A percentile compares a stretch with the other conserved stretches of the same genome.
Conservation (phyloP, 1,140 invertebrate species). For the Ceratitis capitata region DNA sequence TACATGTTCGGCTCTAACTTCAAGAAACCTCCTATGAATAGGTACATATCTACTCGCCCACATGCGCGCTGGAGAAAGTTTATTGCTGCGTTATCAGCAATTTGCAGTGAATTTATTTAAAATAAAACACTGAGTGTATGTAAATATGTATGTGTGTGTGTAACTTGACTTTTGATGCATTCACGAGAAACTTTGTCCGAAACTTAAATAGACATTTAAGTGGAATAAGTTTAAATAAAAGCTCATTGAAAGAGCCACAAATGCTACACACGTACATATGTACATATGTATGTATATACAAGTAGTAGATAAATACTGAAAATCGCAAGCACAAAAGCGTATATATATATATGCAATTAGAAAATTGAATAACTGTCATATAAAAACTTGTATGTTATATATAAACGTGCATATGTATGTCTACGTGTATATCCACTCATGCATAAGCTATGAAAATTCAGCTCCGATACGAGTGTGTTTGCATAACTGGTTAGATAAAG, state of each 20-base stretch:
- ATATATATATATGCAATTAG: background rate
- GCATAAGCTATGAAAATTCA: background rate
- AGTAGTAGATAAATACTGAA: too few relatives aligned
- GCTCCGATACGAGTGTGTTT: background rate
- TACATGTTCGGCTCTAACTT: background rate
- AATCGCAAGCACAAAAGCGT: too few relatives aligned
- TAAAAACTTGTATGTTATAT: background rate
- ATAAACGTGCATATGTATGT: background rate
- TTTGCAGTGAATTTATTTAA: conserved; percentile 31
- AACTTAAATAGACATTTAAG: background rate
- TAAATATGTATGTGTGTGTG: too few relatives aligned
- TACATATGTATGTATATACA: background rate
- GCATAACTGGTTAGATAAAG: conserved; percentile 15
- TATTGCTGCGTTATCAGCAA: background rate
- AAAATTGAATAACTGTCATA: conserved; percentile 1
- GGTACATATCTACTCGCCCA: background rate
- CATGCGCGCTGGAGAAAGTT: background rate
- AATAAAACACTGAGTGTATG: conserved; percentile 27
- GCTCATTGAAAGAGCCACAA: background rate
- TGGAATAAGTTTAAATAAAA: conserved; percentile 27
- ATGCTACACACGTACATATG: background rate
- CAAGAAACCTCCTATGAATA: too few relatives aligned
- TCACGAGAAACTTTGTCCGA: background rate
- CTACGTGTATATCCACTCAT: background rate
- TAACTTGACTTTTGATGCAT: background rate